Base-by-base conservation (phyloP, 1,140 invertebrate species). In the Lordiphosa collinella region DNA sequence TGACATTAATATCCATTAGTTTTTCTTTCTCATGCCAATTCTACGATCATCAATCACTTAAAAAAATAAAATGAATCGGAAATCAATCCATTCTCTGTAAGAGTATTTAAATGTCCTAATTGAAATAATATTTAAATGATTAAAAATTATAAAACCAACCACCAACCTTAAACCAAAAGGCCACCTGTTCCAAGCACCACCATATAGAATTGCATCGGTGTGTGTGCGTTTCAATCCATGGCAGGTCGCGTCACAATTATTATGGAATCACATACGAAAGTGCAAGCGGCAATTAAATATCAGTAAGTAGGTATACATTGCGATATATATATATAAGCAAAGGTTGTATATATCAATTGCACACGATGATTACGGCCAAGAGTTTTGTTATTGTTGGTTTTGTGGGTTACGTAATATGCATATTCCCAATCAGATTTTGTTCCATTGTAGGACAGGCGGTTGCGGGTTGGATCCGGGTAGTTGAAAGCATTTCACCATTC, bases 101-200 rank as follows among this genome's bases (percentile, higher is more conserved):
- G 14, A 31, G 11, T 11, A 44, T 22, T 44, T 2, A 43, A 44
- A 9, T 49, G 11, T 11, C 2, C 7, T 11, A 36, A 49, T 18
- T n/a, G 22, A 47, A 7, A 31, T 7, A 11, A 4, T 29, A n/a
- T 9, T 35, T 49, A n/a, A 12, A 6, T 3, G 3, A 41, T 2
- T 31, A 22, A 41, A 41, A 40, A 14, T 40, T n/a, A 18, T 36
- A n/a, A 58, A 29, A 25, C 35, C 59, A 22, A n/a, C 11, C 58
- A 88, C 86, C 69, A 84, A 88, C 86, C 86, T 88, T 88, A 88
- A 88, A 88, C 86, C 86, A 88, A 73, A 88, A 88, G 34, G 86
- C 86, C 53, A 88, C 86, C 86, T 88, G 66, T 31, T 52, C 34
- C 22, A 16, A 4, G 37, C 13, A 16, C 13, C 37, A 31, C 41